Evolutionary conservation across 2,113 vertebrate species (phyloP).

Genomic region (Furnarius figulus): DNA sequence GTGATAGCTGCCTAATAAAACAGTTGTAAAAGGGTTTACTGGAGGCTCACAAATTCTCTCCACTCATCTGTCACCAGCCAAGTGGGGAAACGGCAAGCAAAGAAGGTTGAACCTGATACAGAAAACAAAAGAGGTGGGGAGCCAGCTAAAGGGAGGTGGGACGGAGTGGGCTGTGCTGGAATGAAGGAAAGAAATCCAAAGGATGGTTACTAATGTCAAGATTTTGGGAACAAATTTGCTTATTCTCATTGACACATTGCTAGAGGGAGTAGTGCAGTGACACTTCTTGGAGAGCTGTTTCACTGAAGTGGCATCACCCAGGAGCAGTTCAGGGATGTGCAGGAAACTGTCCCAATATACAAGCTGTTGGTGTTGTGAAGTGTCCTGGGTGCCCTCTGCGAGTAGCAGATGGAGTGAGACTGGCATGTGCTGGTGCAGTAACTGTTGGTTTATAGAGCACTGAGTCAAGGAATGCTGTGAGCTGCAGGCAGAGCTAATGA

Average conservation of each 20-base stretch:
- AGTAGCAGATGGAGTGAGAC: not conserved
- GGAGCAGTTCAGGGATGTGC: not conserved
- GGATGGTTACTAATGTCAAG: not conserved
- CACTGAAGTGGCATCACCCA: fast-evolving
- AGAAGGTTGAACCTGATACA: not conserved
- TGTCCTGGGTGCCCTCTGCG: not conserved
- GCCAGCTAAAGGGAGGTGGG: not conserved
- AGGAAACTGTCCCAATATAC: not conserved
- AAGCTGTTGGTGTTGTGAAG: no score
- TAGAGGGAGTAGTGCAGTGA: not conserved
- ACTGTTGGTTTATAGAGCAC: not conserved
- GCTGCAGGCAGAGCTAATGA: not conserved
- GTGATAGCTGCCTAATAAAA: not conserved
- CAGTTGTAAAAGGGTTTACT: not conserved
- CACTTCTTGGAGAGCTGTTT: not conserved
- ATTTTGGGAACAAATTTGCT: not conserved
- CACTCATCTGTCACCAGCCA: not conserved
- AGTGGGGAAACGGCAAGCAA: fast-evolving
- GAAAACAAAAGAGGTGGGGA: not conserved
- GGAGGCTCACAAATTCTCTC: not conserved
- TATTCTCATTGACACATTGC: not conserved
- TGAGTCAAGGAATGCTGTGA: not conserved
- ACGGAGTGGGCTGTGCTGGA: not conserved
- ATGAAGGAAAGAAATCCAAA: not conserved
- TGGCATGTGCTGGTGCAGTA: not conserved